phyloP scores from a whole-genome alignment of 2,113 vertebrate species.

The Seriola dumerili region DNA sequence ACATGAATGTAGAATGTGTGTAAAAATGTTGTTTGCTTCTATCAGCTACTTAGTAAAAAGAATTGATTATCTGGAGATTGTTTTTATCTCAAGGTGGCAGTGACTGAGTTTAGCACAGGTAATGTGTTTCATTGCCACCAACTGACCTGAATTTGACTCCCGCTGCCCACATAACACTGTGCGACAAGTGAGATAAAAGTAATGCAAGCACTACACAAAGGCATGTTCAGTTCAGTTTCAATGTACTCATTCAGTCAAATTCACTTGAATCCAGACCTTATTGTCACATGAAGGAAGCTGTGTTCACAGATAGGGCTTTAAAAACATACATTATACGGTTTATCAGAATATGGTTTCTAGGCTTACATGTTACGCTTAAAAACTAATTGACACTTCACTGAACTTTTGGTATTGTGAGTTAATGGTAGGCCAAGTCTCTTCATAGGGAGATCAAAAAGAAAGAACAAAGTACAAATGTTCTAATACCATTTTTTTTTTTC shows the following conservation, averaged over 20 bases:
- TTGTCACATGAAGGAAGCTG: constrained; percentile 25
- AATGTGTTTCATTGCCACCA: constrained; percentile 1
- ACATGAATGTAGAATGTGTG: neutral
- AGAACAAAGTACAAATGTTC: too few relatives aligned
- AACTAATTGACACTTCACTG: neutral
- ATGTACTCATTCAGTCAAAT: constrained; percentile 30
- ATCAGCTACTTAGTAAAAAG: neutral
- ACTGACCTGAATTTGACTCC: constrained; percentile 35
- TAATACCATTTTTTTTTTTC: too few relatives aligned
- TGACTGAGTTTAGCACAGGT: constrained; percentile 19
- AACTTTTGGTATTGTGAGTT: neutral
- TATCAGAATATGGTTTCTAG: neutral
- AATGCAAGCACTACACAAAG: constrained; percentile 18
- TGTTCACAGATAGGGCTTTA: constrained; percentile 22
- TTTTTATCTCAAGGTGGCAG: neutral
- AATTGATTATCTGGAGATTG: too few relatives aligned
- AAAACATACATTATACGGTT: neutral
- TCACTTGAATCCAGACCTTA: constrained; percentile 31
- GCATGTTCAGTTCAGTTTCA: constrained; percentile 28
- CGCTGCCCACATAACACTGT: constrained; percentile 14
- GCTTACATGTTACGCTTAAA: neutral
- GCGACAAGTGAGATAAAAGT: constrained; percentile 45
- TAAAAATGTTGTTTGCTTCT: neutral
- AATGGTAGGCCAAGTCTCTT: neutral
- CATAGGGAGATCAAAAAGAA: neutral